Base-by-base conservation (phyloP, 2,888 invertebrate species). In the Protodeltote pygarga region DNA sequence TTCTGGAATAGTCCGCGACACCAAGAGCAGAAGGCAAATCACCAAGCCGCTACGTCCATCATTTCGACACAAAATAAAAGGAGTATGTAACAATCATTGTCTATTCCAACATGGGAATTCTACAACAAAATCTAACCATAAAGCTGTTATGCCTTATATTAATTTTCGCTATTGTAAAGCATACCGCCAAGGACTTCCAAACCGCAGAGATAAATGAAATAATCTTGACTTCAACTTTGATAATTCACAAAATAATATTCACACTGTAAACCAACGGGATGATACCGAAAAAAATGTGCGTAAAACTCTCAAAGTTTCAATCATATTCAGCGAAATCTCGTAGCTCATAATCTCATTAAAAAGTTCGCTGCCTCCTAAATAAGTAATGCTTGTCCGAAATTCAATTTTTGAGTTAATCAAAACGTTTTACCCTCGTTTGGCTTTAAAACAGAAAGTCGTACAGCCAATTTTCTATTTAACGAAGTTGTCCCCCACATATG, bases 341-440 rank as follows among this genome's bases (percentile, higher is more conserved):
- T 32, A 55, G 58, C 54, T 62, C 50, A 29, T 40, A 65, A 68
- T 62, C 58, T 68, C 62, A 65, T 67, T 67, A 67, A 65, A n/a
- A 67, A 67, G 44, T 67, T 66, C 4, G 13, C n/a, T 15, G 15
- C 24, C 39, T 15, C 27, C 44, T 44, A 59, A 60, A 61, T 60
- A 57, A 45, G 49, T 54, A 54, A 61, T 52, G 45, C 42, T 25
- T 44, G 54, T 46, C 42, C 24, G 23, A 52, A 57, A 65, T 68
- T 68, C 47, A 68, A 65, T 65, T 57, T 65, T 67, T 50, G 42
- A 42, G 49, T 57, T 49, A 54, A 57, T 66, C 52, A 55, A 41
- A 58, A 54, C 50, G 47, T 61, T 62, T 48, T 48, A 17, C 9
- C 10, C 3, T 58, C 13, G 47, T 48, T 23, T 35, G 28, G 37